Conservation (phyloP, 2,888 invertebrate genomes). For the Lomographa bimaculata region DNA sequence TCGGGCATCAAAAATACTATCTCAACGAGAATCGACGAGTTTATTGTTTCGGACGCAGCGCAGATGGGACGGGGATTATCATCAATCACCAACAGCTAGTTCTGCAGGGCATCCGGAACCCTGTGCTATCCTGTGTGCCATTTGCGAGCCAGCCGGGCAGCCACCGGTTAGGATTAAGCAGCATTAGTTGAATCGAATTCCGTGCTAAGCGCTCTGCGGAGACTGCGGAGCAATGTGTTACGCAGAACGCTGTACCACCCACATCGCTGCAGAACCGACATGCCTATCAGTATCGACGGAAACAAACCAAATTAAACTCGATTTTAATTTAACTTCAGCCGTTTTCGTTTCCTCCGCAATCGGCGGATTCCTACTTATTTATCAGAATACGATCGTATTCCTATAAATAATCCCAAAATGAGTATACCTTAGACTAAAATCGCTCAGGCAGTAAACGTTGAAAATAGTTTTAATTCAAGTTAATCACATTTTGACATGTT, state of each 20-base stretch:
- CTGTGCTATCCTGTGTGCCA: constrained; percentile 59
- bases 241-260: constrained; percentile 37
- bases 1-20: constrained; percentile 43
- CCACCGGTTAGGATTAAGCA: constrained; percentile 72
- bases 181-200: constrained; percentile 81
- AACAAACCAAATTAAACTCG: constrained; percentile 41
- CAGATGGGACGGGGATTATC: constrained; percentile 70
- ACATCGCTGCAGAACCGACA: constrained; percentile 49
- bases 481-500: too few relatives aligned
- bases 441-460: too few relatives aligned
- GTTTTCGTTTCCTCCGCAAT: constrained; percentile 60
- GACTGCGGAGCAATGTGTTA: constrained; percentile 72
- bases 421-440: too few relatives aligned
- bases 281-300: constrained; percentile 47
- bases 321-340: constrained; percentile 65
- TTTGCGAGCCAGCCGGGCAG: constrained; percentile 50
- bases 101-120: constrained; percentile 72
- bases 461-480: too few relatives aligned
- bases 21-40: constrained; percentile 32
- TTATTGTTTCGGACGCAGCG: constrained; percentile 58
- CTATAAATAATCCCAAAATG: too few relatives aligned
- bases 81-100: constrained; percentile 77
- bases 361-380: constrained; percentile 32
- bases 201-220: constrained; percentile 74
- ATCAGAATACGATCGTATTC: too few relatives aligned